Base-by-base conservation (phyloP, 1,140 invertebrate genomes). In the Drosophila littoralis region DNA sequence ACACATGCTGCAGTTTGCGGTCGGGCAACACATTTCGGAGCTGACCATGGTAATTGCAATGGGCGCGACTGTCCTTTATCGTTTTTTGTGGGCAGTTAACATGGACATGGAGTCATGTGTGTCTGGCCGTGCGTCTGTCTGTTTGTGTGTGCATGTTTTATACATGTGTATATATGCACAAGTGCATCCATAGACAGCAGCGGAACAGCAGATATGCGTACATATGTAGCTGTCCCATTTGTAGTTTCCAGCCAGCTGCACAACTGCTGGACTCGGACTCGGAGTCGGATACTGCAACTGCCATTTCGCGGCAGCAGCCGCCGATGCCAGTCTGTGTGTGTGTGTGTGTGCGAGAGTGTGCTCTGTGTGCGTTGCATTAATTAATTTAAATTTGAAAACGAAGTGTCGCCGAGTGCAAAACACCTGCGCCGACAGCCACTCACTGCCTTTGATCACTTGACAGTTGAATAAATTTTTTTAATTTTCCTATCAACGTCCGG, bases 391-490 rank as follows among this genome's bases (percentile, higher is more conserved):
- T 88, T 86, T 89, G 66, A 80, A 72, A 83, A 77, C 79, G 71
- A 88, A 88, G 80, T 84, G 84, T 89, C 77, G 85, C 84, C 77
- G 84, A 88, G 84, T 89, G 80, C 84, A 75, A 88, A 88, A 88
- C 84, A 88, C 84, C 84, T 88, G 84, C 84, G 84, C 71, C 76
- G 84, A 89, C 84, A 90, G 84, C 74, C 51, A 81, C 46, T 78
- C 64, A 58, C 46, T 83, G 77, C 77, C 80, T 88, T 88, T 88
- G 84, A 89, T 88, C 84, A 88, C 60, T 71, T 80, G 85, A 84
- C 84, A 88, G 85, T 82, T 88, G 84, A 78, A 88, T 89, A 89
- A 70, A 89, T 89, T 88, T 75, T 89, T 89, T 71, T 89, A 83
- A 83, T 83, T 88, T 83, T 75, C 59, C 83, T 78, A 86, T 86